Conservation (phyloP, 2,888 invertebrate genomes). For the Drosophila demipolita region DNA sequence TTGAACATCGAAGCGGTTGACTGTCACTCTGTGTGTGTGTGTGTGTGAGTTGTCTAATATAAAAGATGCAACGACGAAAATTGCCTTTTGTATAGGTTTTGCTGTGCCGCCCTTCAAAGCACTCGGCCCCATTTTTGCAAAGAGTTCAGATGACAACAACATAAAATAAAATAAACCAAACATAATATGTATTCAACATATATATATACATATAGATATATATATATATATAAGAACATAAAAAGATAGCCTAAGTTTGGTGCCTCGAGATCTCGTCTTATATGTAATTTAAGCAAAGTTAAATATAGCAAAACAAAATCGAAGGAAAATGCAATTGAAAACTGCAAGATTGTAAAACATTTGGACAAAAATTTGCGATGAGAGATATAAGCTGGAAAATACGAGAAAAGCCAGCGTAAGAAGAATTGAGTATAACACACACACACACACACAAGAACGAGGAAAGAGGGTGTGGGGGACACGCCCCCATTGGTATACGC, state of each 20-base stretch:
- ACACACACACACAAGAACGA: not conserved
- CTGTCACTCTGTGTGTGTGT: conserved; percentile 23
- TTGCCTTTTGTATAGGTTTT: conserved; percentile 61
- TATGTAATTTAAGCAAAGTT: conserved; percentile 32
- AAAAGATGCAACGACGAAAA: conserved; percentile 68
- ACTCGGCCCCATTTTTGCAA: conserved; percentile 1
- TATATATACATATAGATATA: conserved; percentile 5
- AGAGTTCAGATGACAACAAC: conserved; percentile 35
- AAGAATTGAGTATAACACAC: conserved; percentile 18
- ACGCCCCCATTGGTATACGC: not conserved
- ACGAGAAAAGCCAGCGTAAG: not conserved
- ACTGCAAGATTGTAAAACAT: conserved; percentile 22
- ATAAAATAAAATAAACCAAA: conserved; percentile 44
- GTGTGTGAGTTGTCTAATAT: conserved; percentile 52
- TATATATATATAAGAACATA: not conserved
- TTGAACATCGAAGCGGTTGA: conserved; percentile 66
- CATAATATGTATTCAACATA: conserved; percentile 25
- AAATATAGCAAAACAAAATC: conserved; percentile 46
- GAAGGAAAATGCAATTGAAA: conserved; percentile 60
- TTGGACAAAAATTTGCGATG: conserved; percentile 25
- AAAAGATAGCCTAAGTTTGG: conserved; percentile 30
- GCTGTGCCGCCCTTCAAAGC: not conserved
- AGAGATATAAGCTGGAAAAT: conserved; percentile 10
- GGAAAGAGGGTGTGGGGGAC: not conserved
- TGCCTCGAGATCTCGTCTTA: conserved; percentile 5